These are phyloP conservation scores for Falco cherrug DNA, from an alignment of 2,797 vertebrate species.

Conservation along the genomic window DNA sequence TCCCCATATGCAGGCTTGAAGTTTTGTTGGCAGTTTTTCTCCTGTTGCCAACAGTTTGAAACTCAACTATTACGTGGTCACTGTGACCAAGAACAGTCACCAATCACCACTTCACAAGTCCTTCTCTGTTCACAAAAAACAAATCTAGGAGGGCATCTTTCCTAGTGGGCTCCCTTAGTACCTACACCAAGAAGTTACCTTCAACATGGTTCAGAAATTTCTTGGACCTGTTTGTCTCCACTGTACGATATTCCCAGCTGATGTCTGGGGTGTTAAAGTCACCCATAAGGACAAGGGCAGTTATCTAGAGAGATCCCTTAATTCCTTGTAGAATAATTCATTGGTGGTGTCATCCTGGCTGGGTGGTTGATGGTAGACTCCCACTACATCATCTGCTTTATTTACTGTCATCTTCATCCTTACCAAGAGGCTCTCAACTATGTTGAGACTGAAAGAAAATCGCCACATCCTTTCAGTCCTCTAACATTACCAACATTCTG, in stretches of 20 bases:
- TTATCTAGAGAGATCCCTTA: not conserved
- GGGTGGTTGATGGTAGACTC: not conserved
- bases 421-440: not conserved
- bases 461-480: not conserved
- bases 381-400: not conserved
- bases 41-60: not conserved
- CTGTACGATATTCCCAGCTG: too few species aligned
- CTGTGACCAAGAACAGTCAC: not conserved
- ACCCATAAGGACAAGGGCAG: not conserved
- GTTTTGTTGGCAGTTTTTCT: not conserved
- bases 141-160: too few species aligned
- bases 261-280: too few species aligned
- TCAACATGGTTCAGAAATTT: too few species aligned
- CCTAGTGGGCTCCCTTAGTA: too few species aligned
- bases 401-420: not conserved
- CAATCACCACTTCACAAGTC: not conserved
- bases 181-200: too few species aligned
- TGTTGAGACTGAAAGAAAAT: not conserved
- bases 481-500: not conserved
- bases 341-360: not conserved
- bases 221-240: too few species aligned
- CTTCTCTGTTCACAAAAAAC: too few species aligned
- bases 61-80: not conserved
- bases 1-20: not conserved
- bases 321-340: not conserved